Percentiles rank a stretch among this genome's conserved stretches.
These are phyloP conservation scores for Boloria selene DNA, from an alignment of 2,888 invertebrate species.

Conservation along the genomic window DNA sequence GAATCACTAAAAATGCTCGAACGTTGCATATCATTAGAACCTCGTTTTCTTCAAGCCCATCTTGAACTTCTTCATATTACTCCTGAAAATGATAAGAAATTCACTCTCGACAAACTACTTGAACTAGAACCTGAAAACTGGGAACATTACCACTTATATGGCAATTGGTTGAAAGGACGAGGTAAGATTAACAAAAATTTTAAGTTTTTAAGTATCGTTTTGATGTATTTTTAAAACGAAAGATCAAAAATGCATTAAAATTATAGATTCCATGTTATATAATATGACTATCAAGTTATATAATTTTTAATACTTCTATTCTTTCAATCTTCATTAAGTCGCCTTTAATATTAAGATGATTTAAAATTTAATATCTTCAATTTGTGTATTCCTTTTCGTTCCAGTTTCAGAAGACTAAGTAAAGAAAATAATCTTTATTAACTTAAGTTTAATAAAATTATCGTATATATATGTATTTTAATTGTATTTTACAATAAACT, in stretches of 20 bases:
- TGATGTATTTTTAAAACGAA: too few relatives aligned
- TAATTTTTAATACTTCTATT: too few relatives aligned
- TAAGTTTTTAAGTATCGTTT: too few relatives aligned
- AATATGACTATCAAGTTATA: too few relatives aligned
- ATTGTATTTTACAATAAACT: neutral
- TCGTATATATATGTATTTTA: neutral
- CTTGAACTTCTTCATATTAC: slow-evolving; percentile 84
- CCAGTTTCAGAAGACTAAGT: too few relatives aligned
- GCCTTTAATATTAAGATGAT: too few relatives aligned
- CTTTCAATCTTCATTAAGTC: too few relatives aligned
- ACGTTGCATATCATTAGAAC: slow-evolving; percentile 85
- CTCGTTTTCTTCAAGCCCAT: slow-evolving; percentile 86
- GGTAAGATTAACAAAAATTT: slow-evolving; percentile 64
- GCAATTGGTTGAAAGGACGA: slow-evolving; percentile 86
- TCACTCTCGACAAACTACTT: slow-evolving; percentile 84
- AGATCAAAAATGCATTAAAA: too few relatives aligned
- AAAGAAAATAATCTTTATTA: too few relatives aligned
- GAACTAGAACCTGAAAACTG: slow-evolving; percentile 86
- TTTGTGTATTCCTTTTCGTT: too few relatives aligned
- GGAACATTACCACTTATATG: slow-evolving; percentile 87
- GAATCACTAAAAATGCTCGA: slow-evolving; percentile 87
- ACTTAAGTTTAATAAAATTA: neutral
- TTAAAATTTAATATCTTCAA: too few relatives aligned
- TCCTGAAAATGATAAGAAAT: slow-evolving; percentile 78
- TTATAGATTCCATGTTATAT: too few relatives aligned